Base-by-base conservation (phyloP, 2,797 vertebrate species). In the Anguilla marmorata region DNA sequence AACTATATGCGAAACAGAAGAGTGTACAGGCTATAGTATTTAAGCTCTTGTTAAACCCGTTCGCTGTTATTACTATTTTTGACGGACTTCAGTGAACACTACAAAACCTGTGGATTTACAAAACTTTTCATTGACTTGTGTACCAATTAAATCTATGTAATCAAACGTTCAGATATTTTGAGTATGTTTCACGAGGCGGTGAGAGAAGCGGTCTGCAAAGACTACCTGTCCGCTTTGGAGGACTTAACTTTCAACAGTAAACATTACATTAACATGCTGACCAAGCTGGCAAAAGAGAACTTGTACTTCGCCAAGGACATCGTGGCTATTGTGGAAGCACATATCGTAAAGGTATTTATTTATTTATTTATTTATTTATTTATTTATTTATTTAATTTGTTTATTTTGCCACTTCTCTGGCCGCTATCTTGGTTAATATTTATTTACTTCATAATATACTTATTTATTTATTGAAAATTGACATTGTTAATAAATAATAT, bases 181-280 rank as follows among this genome's bases (percentile, higher is more conserved):
- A 33, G n/a, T 12, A 92, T 92, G 91, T 87, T 90, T 89, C 92
- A 90, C 92, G 95, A 92, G 90, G 95, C 92, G 91, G 93, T 95
- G 91, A 94, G 95, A 90, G 96, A 96, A 91, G 96, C 96, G 93
- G 95, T 95, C 87, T 96, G 96, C 92, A 95, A 95, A 92, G 96
- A 97, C 90, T 97, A 97, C 91, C 95, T 96, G 93, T 97, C 96
- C 11, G 96, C 96, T 88, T 91, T 97, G 86, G 96, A 96, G 86
- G 96, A 96, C 93, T 95, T 97, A 94, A 97, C 96, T 89, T 97
- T 96, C 94, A 97, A 97, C 94, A 97, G 96, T 95, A 97, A 97
- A 90, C 96, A 96, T 86, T 96, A 97, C 92, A 97, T 97, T 95
- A 97, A 96, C 91, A 97, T 96, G 96, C 95, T 97, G 95, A 97